Evolutionary conservation across 2,888 invertebrate genomes (phyloP).

Genomic region (Ophion slaviceki): DNA sequence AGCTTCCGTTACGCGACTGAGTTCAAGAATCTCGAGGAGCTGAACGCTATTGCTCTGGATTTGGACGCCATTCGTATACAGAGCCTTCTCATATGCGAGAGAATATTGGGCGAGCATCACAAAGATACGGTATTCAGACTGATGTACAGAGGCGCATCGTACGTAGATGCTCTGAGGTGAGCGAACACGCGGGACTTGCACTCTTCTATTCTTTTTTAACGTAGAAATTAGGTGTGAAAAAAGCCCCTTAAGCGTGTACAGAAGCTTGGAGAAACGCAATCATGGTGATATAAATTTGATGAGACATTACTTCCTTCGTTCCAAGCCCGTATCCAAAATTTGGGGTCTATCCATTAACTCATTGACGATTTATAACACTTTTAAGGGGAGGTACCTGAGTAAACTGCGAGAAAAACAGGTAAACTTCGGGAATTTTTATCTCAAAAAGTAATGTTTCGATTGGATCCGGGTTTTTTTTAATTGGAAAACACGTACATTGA

Average conservation of each 20-base stretch:
- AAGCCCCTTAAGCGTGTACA: background rate
- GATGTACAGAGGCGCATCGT: constrained; percentile 90
- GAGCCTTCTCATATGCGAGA: constrained; percentile 93
- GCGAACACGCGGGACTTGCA: background rate
- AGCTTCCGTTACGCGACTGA: constrained; percentile 90
- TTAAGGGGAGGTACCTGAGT: too few species aligned
- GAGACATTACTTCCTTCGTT: too few species aligned
- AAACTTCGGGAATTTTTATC: too few species aligned
- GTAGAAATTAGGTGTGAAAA: background rate
- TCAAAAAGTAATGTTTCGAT: too few species aligned
- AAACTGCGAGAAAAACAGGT: too few species aligned
- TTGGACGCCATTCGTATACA: constrained; percentile 94
- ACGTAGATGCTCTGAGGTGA: constrained; percentile 88
- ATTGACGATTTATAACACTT: too few species aligned
- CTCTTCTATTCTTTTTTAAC: constrained; percentile 3
- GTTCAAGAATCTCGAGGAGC: constrained; percentile 89
- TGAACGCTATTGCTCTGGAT: constrained; percentile 90
- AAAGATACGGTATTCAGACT: constrained; percentile 93
- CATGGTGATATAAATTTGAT: too few species aligned
- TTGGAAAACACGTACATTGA: too few species aligned
- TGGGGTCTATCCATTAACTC: too few species aligned
- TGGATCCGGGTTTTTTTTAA: too few species aligned
- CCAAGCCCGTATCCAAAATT: too few species aligned
- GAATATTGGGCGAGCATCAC: constrained; percentile 93
- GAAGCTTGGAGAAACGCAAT: too few species aligned